Conservation (phyloP, 1,140 invertebrate genomes). For the Philaenus spumarius region DNA sequence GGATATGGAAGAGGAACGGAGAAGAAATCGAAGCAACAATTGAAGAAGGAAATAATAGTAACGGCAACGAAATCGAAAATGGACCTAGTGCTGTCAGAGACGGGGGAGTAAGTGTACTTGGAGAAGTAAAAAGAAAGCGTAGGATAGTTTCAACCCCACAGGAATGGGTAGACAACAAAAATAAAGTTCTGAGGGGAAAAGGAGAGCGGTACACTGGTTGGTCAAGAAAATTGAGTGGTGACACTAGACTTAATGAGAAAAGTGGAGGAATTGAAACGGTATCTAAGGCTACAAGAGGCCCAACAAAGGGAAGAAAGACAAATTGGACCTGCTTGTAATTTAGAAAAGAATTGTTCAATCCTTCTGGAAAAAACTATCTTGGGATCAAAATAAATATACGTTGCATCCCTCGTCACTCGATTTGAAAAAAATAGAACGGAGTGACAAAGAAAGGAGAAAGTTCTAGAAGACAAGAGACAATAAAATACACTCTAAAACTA, state of each 20-base stretch:
- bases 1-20: background rate
- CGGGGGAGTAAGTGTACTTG: background rate
- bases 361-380: conserved; percentile 7
- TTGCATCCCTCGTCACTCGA: background rate
- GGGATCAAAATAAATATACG: conserved; percentile 13
- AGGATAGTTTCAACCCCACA: background rate
- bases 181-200: background rate
- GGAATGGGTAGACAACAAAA: background rate
- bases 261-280: background rate
- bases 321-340: conserved; percentile 6
- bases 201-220: background rate
- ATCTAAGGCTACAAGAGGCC: conserved; percentile 1
- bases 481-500: conserved; percentile 5
- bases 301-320: conserved; percentile 6
- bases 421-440: conserved; percentile 10
- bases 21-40: background rate
- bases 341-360: conserved; percentile 1
- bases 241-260: background rate
- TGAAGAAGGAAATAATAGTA: background rate
- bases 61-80: background rate
- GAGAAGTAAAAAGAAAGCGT: conserved; percentile 2
- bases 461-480: conserved; percentile 4
- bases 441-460: background rate
- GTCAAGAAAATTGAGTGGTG: background rate
- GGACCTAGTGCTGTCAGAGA: background rate